Conservation (phyloP, 2,888 invertebrate genomes). For the Oligia strigilis region DNA sequence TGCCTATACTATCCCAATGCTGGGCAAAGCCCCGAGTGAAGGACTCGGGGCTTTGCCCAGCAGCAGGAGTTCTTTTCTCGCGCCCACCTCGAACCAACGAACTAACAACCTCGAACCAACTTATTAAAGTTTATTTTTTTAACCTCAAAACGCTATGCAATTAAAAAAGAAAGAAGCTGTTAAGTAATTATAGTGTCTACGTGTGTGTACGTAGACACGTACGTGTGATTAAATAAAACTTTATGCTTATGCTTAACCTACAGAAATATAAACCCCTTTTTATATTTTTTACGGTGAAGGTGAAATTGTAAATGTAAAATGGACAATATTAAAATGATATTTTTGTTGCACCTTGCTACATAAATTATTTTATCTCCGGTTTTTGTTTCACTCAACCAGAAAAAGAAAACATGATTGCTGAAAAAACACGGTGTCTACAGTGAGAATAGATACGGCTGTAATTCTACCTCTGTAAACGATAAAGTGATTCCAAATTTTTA, state of each 20-base stretch:
- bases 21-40: too few relatives aligned
- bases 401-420: not conserved
- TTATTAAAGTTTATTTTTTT: not conserved
- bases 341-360: not conserved
- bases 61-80: not conserved
- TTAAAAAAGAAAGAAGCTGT: not conserved
- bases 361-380: not conserved
- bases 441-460: not conserved
- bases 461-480: not conserved
- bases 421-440: not conserved
- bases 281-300: not conserved
- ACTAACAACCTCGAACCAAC: too few relatives aligned
- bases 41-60: too few relatives aligned
- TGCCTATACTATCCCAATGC: too few relatives aligned
- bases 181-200: not conserved
- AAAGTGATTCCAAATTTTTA: not conserved
- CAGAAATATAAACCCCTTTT: not conserved
- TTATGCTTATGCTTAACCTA: not conserved
- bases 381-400: not conserved
- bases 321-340: not conserved
- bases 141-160: not conserved
- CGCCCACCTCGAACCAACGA: not conserved
- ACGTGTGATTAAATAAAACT: not conserved
- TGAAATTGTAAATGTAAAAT: too few relatives aligned
- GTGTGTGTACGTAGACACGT: not conserved